phyloP scores from a whole-genome alignment of 2,888 invertebrate genomes.

The Odontomyia ornata region DNA sequence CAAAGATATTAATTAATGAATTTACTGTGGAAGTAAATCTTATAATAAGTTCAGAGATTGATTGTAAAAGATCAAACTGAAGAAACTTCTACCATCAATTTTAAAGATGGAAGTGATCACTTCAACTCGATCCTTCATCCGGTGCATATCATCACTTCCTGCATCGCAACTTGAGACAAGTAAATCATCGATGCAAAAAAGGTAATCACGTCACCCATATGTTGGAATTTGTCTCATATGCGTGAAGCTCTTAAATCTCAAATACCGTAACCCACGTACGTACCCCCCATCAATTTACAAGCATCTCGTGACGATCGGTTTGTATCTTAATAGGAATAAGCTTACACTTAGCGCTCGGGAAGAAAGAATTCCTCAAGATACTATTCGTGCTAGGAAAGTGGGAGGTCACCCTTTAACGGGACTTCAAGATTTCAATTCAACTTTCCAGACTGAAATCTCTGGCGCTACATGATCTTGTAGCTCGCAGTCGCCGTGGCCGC shows the following conservation, averaged over 20 bases:
- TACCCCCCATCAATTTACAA: neutral
- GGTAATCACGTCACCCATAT: neutral
- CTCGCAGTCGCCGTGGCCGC: neutral
- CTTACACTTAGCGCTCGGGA: neutral
- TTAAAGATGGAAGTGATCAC: too few species aligned
- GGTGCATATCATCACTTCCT: too few species aligned
- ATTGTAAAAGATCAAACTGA: too few species aligned
- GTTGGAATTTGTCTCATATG: neutral
- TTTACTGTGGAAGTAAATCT: too few species aligned
- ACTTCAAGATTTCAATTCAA: slow-evolving; percentile 35
- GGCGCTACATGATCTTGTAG: slow-evolving; percentile 33
- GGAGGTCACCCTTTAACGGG: slow-evolving; percentile 44
- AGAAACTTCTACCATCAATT: too few species aligned
- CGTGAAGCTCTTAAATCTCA: neutral
- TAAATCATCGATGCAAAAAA: too few species aligned
- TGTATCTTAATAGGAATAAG: neutral
- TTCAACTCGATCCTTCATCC: too few species aligned
- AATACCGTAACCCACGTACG: neutral
- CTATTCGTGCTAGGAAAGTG: slow-evolving; percentile 17
- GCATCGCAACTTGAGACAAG: too few species aligned
- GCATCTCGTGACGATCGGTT: neutral
- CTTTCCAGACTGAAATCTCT: slow-evolving; percentile 37
- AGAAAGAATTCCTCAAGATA: slow-evolving; percentile 23
- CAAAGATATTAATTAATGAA: too few species aligned
- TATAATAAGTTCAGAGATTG: too few species aligned